A percentile compares a stretch with the other conserved stretches of the same genome.
Evolutionary conservation across 2,797 vertebrate species (phyloP).

Genomic region (Urocyon cinereoargenteus): DNA sequence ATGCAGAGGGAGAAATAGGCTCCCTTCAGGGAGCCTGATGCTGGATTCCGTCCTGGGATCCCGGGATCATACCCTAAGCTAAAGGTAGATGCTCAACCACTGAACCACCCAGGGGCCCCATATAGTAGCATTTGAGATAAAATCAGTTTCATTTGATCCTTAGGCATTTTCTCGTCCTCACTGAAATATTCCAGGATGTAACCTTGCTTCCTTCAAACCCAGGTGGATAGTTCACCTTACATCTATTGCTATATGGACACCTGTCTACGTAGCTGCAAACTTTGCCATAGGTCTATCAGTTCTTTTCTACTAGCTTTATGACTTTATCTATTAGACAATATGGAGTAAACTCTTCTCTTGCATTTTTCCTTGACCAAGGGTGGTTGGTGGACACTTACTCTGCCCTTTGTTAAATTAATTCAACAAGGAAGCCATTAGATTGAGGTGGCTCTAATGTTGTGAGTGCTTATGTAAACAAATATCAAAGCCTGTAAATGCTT

Average conservation of each 20-base stretch:
- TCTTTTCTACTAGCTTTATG: background rate
- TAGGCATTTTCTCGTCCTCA: background rate
- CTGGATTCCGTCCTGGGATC: too few relatives aligned
- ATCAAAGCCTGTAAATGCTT: background rate
- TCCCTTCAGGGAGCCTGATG: too few relatives aligned
- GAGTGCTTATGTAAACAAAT: background rate
- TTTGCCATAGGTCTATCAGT: accelerated
- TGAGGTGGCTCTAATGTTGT: accelerated
- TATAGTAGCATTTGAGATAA: background rate
- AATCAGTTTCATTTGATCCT: background rate
- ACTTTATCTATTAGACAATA: background rate
- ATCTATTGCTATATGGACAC: background rate
- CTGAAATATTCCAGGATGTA: background rate
- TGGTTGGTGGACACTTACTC: background rate
- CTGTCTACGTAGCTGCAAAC: background rate
- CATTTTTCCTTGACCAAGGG: background rate
- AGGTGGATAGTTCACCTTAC: background rate
- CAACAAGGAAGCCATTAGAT: too few relatives aligned
- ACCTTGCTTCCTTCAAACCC: background rate
- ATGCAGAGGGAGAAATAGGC: too few relatives aligned
- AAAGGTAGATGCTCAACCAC: too few relatives aligned
- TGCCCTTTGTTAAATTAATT: background rate
- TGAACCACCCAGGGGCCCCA: too few relatives aligned
- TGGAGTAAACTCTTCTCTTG: background rate
- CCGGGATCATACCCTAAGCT: too few relatives aligned